Percentiles rank a stretch among this genome's conserved stretches.
Evolutionary conservation across 2,888 invertebrate species (phyloP).

Genomic region (Pterostichus niger): DNA sequence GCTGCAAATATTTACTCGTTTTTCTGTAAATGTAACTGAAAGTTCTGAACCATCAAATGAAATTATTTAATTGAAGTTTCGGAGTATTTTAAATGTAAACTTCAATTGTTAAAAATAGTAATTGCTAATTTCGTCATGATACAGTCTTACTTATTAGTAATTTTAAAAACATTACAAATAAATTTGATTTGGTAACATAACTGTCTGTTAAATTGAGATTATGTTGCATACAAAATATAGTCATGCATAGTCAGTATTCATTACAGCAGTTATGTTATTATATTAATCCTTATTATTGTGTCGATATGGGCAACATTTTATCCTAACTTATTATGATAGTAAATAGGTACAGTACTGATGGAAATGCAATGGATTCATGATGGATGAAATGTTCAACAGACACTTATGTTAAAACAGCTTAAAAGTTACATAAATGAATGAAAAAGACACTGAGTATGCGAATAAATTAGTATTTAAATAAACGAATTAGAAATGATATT

Average conservation of each 20-base stretch:
- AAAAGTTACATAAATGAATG: conserved; percentile 38
- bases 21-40: conserved; percentile 62
- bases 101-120: conserved; percentile 52
- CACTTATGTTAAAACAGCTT: conserved; percentile 60
- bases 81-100: conserved; percentile 30
- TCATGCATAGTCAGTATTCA: conserved; percentile 47
- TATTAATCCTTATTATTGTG: conserved; percentile 54
- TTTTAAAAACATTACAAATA: conserved; percentile 53
- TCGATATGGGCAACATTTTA: conserved; percentile 56
- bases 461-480: conserved; percentile 46
- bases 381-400: conserved; percentile 57
- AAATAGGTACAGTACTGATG: conserved; percentile 53
- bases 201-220: conserved; percentile 57
- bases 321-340: conserved; percentile 58
- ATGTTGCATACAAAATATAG: conserved; percentile 59
- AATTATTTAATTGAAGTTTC: conserved; percentile 32
- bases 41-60: conserved; percentile 62
- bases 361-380: conserved; percentile 45
- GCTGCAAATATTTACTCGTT: conserved; percentile 21
- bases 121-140: conserved; percentile 56
- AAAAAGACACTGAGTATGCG: conserved; percentile 18
- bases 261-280: conserved; percentile 51
- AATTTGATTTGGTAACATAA: conserved; percentile 59
- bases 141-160: conserved; percentile 64
- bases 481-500: conserved; percentile 29